Evolutionary conservation across 2,888 invertebrate species (phyloP), one percentile per base, ranked within the genome.

Genomic region (Drymonia ruficornis): DNA sequence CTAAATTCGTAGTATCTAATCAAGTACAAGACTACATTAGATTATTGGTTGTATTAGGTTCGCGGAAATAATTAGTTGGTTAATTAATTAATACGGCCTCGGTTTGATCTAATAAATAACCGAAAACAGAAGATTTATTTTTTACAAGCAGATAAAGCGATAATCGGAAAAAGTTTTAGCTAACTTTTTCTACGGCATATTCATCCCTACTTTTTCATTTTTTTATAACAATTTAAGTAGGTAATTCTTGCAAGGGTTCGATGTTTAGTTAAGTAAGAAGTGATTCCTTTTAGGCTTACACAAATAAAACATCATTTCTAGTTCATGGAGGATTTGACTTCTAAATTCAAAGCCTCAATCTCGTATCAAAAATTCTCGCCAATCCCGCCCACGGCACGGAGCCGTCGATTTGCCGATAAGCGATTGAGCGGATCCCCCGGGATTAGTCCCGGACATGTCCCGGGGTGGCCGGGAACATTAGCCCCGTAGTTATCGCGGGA

Each of bases 361-460:
- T 44, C 23, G 45, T 7, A 28, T 45, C 45, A 38, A 29, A 38
- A 52, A 40, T 40, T 45, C 53, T 49, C 51, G 19, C 55, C 23
- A 38, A 15, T 54, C 55, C 47, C 53, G 45, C 19, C 56, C 49
- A 53, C 44, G 46, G 19, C 49, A 53, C 44, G 46, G 19, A 56
- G 46, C 53, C 57, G 68, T 54, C 63, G 64, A 72, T 72, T 70
- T 67, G 72, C 65, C 67, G 72, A 70, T 72, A 70, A 65, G 60
- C 63, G 59, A 62, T 59, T 58, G 66, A 63, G 59, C 53, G 47
- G 57, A 60, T 65, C 68, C 59, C 63, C 42, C 42, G 59, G 63
- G 67, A 72, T 72, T 71, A 72, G 53, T 60, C 63, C 59, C 58
- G 52, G 53, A 59, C 52, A 58, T 52, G 53, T 47, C 55, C 45